A percentile compares a stretch with the other conserved stretches of the same genome.
Evolutionary conservation across 30 jellyfish, hydroid and myxozoan species (phyloP).

Genomic region (Cassiopea andromeda): DNA sequence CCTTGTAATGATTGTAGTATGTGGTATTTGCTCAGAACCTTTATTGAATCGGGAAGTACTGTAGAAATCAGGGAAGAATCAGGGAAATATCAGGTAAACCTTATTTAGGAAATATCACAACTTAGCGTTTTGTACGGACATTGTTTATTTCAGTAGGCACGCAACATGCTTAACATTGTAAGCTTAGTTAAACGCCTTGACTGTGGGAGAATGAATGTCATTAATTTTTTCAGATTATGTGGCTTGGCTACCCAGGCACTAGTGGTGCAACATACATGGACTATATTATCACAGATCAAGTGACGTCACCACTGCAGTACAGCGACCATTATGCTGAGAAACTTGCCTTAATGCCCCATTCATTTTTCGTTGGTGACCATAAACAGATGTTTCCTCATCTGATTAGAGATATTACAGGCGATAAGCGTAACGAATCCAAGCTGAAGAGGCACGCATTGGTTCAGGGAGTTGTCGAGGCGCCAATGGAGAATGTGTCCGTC

Average conservation of each 20-base stretch:
- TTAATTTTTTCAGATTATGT: conserved; percentile 79
- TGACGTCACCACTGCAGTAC: conserved; percentile 92
- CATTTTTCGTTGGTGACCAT: conserved; percentile 99
- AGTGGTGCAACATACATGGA: conserved; percentile 99
- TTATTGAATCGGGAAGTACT: too few species aligned
- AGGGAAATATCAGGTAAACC: too few species aligned
- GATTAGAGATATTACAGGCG: conserved; percentile 95
- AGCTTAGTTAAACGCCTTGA: too few species aligned
- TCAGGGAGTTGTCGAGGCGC: conserved; percentile 33
- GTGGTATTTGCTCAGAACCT: too few species aligned
- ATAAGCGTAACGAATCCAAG: conserved; percentile 88
- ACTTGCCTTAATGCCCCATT: conserved; percentile 95
- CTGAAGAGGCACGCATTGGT: conserved; percentile 57
- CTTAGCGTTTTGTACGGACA: too few species aligned
- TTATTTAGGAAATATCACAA: too few species aligned
- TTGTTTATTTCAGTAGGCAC: too few species aligned
- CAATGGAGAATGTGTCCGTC: conserved; percentile 67
- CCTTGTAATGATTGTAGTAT: too few species aligned
- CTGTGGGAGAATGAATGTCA: not conserved
- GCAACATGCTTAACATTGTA: too few species aligned
- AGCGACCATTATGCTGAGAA: conserved; percentile 98
- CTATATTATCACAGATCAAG: conserved; percentile 93
- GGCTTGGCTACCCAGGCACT: conserved; percentile 99
- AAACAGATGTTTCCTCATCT: conserved; percentile 99
- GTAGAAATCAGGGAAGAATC: too few species aligned